Percentiles rank a stretch among this genome's conserved stretches.
Evolutionary conservation across 2,113 vertebrate species (phyloP).

Genomic region (Scomber colias): DNA sequence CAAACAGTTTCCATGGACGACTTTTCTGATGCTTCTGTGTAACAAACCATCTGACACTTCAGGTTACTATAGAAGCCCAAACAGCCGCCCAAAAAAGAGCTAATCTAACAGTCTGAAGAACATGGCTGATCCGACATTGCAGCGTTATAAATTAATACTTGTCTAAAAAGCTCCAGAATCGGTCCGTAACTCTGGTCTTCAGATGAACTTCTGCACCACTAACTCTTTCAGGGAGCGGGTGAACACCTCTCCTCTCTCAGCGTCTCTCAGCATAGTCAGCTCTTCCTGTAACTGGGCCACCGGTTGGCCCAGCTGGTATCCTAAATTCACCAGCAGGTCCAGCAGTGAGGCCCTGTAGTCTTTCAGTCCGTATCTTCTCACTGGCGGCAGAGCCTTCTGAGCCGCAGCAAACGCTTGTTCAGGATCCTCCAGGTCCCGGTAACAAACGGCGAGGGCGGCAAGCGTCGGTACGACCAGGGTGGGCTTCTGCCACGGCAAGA

Average conservation of each 20-base stretch:
- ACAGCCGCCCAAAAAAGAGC: too few relatives aligned
- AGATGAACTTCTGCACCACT: constrained; percentile 87
- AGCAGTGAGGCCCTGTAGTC: constrained; percentile 87
- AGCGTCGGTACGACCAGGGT: constrained; percentile 85
- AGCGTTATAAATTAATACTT: too few relatives aligned
- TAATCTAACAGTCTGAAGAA: too few relatives aligned
- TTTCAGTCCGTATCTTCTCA: constrained; percentile 77
- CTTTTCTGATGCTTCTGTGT: too few relatives aligned
- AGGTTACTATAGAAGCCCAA: too few relatives aligned
- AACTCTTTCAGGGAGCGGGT: constrained; percentile 90
- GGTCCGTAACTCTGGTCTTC: constrained; percentile 6
- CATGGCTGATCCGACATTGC: too few relatives aligned
- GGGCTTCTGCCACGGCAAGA: constrained; percentile 82
- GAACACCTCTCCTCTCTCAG: constrained; percentile 71
- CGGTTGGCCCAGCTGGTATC: constrained; percentile 89
- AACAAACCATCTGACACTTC: too few relatives aligned
- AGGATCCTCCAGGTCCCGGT: constrained; percentile 88
- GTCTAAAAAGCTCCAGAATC: too few relatives aligned
- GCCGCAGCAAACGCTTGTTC: constrained; percentile 84
- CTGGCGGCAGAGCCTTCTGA: constrained; percentile 84
- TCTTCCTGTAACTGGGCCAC: constrained; percentile 89
- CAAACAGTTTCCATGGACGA: too few relatives aligned
- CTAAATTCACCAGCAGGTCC: constrained; percentile 88
- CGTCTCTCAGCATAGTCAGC: constrained; percentile 83
- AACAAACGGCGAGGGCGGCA: constrained; percentile 89